Base-by-base conservation (phyloP, 2,113 vertebrate species). In the Candoia aspera region DNA sequence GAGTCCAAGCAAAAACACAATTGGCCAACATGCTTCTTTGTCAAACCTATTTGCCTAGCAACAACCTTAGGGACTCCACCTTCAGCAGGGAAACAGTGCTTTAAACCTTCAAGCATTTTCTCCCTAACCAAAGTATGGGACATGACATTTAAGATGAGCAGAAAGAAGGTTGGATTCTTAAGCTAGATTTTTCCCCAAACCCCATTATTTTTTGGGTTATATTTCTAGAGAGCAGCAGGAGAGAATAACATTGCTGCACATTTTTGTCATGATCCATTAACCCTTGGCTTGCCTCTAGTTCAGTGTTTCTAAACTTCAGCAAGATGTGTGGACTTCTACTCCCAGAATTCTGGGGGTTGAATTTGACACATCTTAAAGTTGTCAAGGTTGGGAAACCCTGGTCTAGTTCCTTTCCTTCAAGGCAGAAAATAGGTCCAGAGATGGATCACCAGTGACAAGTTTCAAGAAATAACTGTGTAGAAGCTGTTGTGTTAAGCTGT, bases 1-100 rank as follows among this genome's bases (percentile, higher is more conserved):
- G 26, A 64, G 0, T 87, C 24, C 26, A 33, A 84, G 0, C 46
- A n/a, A 1, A 55, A 33, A 37, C 4, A 6, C 23, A 21, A 0
- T 91, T 33, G 91, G 92, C 23, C 3, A 92, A 59, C 26, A 89
- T 9, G 26, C 42, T 84, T 8, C 23, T 23, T 12, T 37, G 4
- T 68, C 59, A 11, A 86, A 17, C 90, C 11, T 17, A 84, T 92
- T 42, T 90, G 91, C 73, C 10, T 54, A 88, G n/a, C 59, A 57
- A 58, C 8, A 90, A 59, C 17, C 55, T 1, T 15, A 57, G 17
- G 55, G 55, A 37, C 3, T 8, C 33, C 17, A 21, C 8, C 17
- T 79, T 79, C 73, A 79, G 73, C 15, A 42, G 33, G 37, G 42
- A 79, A 79, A 21, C 2, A 79, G 2, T 21, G 8, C 73, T 79